Conservation (phyloP, 2,113 vertebrate genomes). For the Malurus cyaneus region DNA sequence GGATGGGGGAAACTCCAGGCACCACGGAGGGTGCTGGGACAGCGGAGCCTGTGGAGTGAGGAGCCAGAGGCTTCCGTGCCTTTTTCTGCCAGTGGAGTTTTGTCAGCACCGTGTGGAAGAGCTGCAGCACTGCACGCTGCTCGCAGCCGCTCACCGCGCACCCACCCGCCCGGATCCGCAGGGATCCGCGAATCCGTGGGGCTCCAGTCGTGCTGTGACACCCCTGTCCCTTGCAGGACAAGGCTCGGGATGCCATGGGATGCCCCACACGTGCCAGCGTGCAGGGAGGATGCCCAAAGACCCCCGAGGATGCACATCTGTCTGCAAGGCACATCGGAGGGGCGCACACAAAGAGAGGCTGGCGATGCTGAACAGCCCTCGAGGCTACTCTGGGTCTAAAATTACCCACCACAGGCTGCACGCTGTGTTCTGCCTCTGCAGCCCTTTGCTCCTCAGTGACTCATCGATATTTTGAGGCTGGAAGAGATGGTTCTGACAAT, state of each 20-base stretch:
- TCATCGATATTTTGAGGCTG: background rate
- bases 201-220: rapidly evolving
- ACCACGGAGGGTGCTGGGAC: rapidly evolving
- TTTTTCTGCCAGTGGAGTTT: background rate
- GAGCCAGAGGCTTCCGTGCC: background rate
- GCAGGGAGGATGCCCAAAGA: background rate
- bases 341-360: background rate
- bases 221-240: background rate
- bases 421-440: background rate
- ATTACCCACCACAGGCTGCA: background rate
- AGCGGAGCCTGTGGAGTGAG: rapidly evolving
- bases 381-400: background rate
- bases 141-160: rapidly evolving
- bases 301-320: background rate
- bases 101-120: slow-evolving; percentile 56
- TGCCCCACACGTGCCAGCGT: rapidly evolving
- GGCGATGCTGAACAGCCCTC: background rate
- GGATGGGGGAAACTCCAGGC: background rate
- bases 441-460: background rate
- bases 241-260: rapidly evolving
- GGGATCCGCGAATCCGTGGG: rapidly evolving
- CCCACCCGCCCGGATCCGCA: background rate
- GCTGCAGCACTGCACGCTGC: background rate
- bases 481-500: background rate
- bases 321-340: background rate